Evolutionary conservation across 2,888 invertebrate species (phyloP).

Genomic region (Pilophorus perplexus): DNA sequence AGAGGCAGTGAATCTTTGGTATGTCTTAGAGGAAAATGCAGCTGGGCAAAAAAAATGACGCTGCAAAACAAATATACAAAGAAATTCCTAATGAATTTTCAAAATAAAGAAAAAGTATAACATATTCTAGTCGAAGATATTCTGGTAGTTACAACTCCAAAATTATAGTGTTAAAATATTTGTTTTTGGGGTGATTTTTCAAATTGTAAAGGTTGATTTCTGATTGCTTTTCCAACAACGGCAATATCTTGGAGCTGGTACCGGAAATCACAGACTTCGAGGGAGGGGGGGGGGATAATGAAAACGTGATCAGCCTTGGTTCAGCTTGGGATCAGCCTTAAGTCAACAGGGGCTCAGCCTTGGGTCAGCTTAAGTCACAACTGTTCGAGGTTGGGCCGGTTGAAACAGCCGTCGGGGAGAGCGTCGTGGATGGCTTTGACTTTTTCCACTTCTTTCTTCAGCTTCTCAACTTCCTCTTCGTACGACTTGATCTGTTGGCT

Average conservation of each 20-base stretch:
- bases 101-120: too few species aligned
- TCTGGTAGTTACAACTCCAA: too few species aligned
- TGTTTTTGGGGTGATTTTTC: too few species aligned
- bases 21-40: conserved; percentile 28
- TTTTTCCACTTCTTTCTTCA: conserved; percentile 75
- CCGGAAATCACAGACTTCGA: conserved; percentile 32
- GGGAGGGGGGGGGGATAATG: background rate
- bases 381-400: conserved; percentile 68
- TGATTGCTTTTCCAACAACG: background rate
- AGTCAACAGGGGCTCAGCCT: conserved; percentile 21
- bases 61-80: background rate
- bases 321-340: conserved; percentile 30
- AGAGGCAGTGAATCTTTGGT: conserved; percentile 41
- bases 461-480: conserved; percentile 68
- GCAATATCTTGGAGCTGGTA: conserved; percentile 21
- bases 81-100: too few species aligned
- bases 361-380: conserved; percentile 36
- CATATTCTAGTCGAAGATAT: too few species aligned
- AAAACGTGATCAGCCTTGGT: conserved; percentile 30
- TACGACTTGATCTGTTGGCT: conserved; percentile 74
- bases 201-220: background rate
- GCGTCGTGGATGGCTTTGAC: conserved; percentile 76
- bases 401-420: conserved; percentile 78
- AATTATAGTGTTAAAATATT: too few species aligned
- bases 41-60: background rate